A percentile compares a stretch with the other conserved stretches of the same genome.
Evolutionary conservation across 1,140 invertebrate species (phyloP).

Genomic region (Meloidogyne hapla): DNA sequence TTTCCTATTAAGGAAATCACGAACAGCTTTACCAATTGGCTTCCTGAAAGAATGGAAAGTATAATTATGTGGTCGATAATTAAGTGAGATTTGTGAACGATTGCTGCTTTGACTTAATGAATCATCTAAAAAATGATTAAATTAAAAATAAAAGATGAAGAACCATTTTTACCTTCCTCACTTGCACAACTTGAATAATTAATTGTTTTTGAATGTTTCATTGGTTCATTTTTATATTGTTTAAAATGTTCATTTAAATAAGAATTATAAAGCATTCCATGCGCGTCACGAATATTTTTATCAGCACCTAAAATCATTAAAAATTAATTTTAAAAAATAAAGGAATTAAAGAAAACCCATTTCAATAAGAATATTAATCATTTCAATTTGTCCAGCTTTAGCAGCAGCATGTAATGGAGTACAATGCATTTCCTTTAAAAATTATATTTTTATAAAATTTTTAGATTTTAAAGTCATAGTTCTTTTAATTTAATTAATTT

Average conservation of each 20-base stretch:
- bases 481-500: too few species aligned
- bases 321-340: background rate
- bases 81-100: conserved; percentile 5
- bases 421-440: background rate
- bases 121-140: background rate
- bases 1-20: conserved; percentile 15
- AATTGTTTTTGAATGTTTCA: background rate
- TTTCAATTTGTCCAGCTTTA: conserved; percentile 16
- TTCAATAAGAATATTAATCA: conserved; percentile 13
- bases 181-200: conserved; percentile 7
- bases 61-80: background rate
- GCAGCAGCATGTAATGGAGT: conserved; percentile 21
- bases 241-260: background rate
- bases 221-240: background rate
- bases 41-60: background rate
- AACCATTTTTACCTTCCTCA: background rate
- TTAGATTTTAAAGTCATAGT: background rate
- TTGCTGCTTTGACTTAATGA: conserved; percentile 10
- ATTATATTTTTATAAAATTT: background rate
- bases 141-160: too few species aligned
- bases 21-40: conserved; percentile 12
- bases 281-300: background rate
- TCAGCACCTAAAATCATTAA: conserved; percentile 4
- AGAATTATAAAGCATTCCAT: background rate
- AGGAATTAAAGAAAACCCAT: background rate